These are phyloP conservation scores for Plutella xylostella DNA, from an alignment of 2,888 invertebrate genomes.

Conservation along the genomic window DNA sequence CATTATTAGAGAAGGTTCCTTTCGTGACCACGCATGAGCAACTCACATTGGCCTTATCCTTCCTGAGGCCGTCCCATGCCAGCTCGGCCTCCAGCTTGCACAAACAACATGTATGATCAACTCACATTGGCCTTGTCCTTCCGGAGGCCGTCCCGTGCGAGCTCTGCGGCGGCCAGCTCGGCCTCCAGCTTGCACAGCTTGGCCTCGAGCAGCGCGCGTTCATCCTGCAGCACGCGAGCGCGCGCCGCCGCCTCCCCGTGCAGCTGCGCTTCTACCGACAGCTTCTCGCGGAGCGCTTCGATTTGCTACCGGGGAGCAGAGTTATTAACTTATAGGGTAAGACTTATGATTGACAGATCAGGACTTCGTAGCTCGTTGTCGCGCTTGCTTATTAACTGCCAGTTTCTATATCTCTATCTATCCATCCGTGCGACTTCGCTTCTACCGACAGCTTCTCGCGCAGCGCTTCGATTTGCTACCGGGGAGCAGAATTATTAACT, in stretches of 20 bases:
- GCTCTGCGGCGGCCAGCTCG: constrained; percentile 80
- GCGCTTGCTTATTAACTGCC: too few relatives aligned
- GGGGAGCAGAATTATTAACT: too few relatives aligned
- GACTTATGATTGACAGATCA: too few relatives aligned
- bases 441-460: constrained; percentile 81
- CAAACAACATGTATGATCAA: too few relatives aligned
- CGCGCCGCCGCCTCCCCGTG: constrained; percentile 74
- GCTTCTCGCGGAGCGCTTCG: constrained; percentile 80
- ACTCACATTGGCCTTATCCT: constrained; percentile 82
- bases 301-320: constrained; percentile 72
- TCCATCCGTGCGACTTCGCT: too few relatives aligned
- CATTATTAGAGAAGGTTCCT: too few relatives aligned
- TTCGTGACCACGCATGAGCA: too few relatives aligned
- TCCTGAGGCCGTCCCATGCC: constrained; percentile 74
- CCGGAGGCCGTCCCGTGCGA: constrained; percentile 77
- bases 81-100: background rate
- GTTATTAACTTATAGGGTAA: too few relatives aligned
- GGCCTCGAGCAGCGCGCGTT: constrained; percentile 78
- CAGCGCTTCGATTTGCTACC: constrained; percentile 79
- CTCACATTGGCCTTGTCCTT: constrained; percentile 83
- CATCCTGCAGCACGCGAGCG: constrained; percentile 79
- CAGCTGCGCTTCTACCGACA: constrained; percentile 75
- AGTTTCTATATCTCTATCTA: too few relatives aligned
- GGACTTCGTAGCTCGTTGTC: too few relatives aligned
- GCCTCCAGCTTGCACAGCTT: constrained; percentile 83